phyloP scores from a whole-genome alignment of 2,797 vertebrate genomes.

The Uromys caudimaculatus region DNA sequence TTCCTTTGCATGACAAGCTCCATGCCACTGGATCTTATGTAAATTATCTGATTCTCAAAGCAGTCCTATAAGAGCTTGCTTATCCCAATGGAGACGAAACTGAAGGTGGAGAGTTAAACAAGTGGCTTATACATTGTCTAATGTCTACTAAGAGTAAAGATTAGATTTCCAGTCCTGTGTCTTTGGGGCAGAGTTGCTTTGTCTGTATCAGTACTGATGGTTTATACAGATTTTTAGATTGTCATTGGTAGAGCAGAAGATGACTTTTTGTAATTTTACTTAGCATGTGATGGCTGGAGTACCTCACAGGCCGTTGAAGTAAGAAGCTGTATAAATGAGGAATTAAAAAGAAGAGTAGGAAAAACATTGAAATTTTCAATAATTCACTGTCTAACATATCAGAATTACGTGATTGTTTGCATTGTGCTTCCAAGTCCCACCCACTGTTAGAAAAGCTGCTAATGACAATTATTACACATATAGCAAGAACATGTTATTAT shows the following conservation, averaged over 20 bases:
- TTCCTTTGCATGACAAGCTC: neutral
- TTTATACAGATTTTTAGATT: neutral
- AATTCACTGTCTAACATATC: neutral
- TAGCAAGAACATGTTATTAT: neutral
- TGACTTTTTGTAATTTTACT: neutral
- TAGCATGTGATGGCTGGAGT: neutral
- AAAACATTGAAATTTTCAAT: neutral
- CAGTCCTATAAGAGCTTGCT: neutral
- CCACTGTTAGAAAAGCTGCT: neutral
- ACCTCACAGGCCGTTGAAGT: neutral
- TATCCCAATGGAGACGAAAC: neutral
- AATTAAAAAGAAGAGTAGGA: neutral
- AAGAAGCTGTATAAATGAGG: neutral
- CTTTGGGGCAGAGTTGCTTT: neutral
- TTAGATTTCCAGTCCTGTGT: neutral
- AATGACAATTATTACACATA: neutral
- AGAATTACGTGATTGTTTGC: neutral
- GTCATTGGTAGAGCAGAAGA: neutral
- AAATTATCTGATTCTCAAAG: slow-evolving; percentile 8
- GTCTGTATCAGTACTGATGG: neutral
- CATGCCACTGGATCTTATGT: neutral
- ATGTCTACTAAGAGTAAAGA: neutral
- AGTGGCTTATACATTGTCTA: neutral
- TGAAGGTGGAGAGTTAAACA: neutral
- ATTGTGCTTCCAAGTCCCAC: neutral